Conservation (phyloP, 2,797 vertebrate species). For the Gadopsis marmoratus region DNA sequence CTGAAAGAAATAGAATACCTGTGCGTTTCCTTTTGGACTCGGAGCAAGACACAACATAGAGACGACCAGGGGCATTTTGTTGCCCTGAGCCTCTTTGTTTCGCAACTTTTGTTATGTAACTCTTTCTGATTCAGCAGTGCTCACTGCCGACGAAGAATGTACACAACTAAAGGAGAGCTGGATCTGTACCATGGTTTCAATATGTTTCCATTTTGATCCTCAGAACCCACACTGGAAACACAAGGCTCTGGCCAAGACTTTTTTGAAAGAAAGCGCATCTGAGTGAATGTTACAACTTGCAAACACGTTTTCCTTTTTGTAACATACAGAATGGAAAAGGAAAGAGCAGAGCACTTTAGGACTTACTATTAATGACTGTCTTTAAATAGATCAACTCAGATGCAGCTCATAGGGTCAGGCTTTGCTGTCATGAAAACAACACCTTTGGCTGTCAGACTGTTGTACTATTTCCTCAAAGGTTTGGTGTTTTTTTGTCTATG, state of each 20-base stretch:
- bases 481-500: background rate
- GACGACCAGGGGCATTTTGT: conserved; percentile 52
- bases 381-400: conserved; percentile 61
- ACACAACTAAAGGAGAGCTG: conserved; percentile 77
- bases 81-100: conserved; percentile 60
- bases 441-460: background rate
- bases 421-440: conserved; percentile 41
- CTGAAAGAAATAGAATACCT: conserved; percentile 30
- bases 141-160: conserved; percentile 75
- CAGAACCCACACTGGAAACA: conserved; percentile 81
- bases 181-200: conserved; percentile 70
- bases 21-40: conserved; percentile 13
- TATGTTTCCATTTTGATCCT: conserved; percentile 82
- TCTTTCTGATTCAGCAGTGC: conserved; percentile 74
- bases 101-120: conserved; percentile 72
- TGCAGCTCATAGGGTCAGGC: conserved; percentile 2
- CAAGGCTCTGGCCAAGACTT: conserved; percentile 70
- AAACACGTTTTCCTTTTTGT: conserved; percentile 71
- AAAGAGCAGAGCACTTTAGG: conserved; percentile 47
- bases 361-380: conserved; percentile 47
- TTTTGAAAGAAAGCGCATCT: conserved; percentile 77
- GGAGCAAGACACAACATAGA: conserved; percentile 2
- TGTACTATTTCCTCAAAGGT: background rate
- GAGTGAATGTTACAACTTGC: conserved; percentile 75
- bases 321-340: conserved; percentile 67